Evolutionary conservation across 2,888 invertebrate species (phyloP).

Genomic region (Dendrolimus houi): DNA sequence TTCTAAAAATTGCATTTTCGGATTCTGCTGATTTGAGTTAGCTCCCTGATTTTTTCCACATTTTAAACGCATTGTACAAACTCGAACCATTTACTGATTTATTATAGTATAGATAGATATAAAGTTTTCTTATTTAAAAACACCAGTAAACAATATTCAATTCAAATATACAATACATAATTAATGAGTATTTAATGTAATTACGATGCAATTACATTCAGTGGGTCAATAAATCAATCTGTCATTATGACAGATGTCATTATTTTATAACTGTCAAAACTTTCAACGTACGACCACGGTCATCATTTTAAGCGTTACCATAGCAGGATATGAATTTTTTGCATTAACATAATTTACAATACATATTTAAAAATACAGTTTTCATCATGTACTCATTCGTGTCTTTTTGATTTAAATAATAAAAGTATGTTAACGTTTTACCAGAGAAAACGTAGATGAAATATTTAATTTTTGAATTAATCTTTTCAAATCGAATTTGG

Average conservation of each 20-base stretch:
- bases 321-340: neutral
- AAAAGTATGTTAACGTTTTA: too few species aligned
- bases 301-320: neutral
- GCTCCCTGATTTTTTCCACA: too few species aligned
- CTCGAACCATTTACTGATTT: too few species aligned
- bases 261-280: neutral
- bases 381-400: neutral
- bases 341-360: neutral
- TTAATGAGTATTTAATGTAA: neutral
- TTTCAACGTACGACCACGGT: neutral
- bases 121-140: too few species aligned
- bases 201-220: neutral
- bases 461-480: too few species aligned
- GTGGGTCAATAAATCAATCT: neutral
- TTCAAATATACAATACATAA: neutral
- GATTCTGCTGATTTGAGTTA: too few species aligned
- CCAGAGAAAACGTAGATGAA: too few species aligned
- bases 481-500: too few species aligned
- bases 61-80: too few species aligned
- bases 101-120: too few species aligned
- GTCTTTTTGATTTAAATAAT: neutral
- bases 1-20: too few species aligned
- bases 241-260: neutral
- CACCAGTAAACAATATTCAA: neutral
- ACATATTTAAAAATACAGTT: neutral